Base-by-base conservation (phyloP, 2,113 vertebrate genomes). In the Dunckerocampus dactyliophorus region DNA sequence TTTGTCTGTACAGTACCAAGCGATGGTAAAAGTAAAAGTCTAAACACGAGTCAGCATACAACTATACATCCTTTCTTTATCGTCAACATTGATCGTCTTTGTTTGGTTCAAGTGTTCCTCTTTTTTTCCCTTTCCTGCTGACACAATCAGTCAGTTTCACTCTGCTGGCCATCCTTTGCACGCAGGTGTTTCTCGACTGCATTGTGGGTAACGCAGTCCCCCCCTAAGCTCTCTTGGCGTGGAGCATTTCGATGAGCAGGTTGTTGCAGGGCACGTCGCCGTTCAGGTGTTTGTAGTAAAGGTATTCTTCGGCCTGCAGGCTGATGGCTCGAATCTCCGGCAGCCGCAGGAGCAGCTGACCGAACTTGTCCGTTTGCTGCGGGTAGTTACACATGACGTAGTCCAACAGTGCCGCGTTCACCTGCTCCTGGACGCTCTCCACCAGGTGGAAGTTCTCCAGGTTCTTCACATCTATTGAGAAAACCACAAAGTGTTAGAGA, bases 231-330 rank as follows among this genome's bases (percentile, higher is more conserved):
- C 96, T 92, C 81, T 99, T 99, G 50, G 97, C 97, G 54, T 99
- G 97, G 85, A 99, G 90, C 97, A 99, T 99, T 84, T 99, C 97
- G 47, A 99, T 99, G 82, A 99, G 96, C 65, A 99, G 94, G 89
- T 99, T 99, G 77, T 99, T 99, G 84, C 96, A 99, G 0, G 97
- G 97, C 70, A 99, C 96, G n/a, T 99, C 96, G 28, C 96, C 97
- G 0, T 95, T 97, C 86, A 99, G 95, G 88, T 99, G 97, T 88
- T 98, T 99, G 89, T 95, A 97, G 79, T 99, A 99, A 69, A 99
- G 93, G 88, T 99, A 99, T 84, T 99, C 96, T 87, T 99, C 97
- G 0, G 97, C 97, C 89, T 99, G 96, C 91, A 96, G 90, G 80
- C 97, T 99, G 90, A 99, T 95, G 62, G 94, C 94, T 19, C 96